phyloP scores from a whole-genome alignment of 1,140 invertebrate genomes.

The Drosophila littoralis region DNA sequence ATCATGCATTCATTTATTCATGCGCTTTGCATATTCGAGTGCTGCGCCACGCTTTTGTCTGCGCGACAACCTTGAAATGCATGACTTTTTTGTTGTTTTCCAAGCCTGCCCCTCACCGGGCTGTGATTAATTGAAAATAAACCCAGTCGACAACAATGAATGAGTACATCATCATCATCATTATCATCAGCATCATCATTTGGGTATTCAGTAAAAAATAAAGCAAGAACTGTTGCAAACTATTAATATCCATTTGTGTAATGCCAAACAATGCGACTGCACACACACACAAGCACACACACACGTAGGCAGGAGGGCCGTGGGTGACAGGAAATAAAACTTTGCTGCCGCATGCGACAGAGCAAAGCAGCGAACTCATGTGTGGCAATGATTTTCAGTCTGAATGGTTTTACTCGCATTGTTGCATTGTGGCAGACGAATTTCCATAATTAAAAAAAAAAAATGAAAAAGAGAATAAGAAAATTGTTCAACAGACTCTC shows the following conservation, averaged over 20 bases:
- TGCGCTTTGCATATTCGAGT: slow-evolving; percentile 57
- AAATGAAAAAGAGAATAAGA: background rate
- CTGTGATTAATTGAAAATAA: slow-evolving; percentile 78
- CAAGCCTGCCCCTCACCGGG: slow-evolving; percentile 29
- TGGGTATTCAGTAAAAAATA: slow-evolving; percentile 15
- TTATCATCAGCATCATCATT: slow-evolving; percentile 39
- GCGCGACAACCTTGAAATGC: slow-evolving; percentile 55
- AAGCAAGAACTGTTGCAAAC: slow-evolving; percentile 43
- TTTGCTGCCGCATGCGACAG: slow-evolving; percentile 54
- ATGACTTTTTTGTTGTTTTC: background rate
- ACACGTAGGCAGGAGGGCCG: too few species aligned
- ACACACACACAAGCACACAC: slow-evolving; percentile 29
- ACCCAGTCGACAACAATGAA: slow-evolving; percentile 60
- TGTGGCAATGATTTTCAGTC: slow-evolving; percentile 60
- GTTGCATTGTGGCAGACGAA: slow-evolving; percentile 63
- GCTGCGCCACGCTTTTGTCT: slow-evolving; percentile 31
- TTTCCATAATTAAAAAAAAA: slow-evolving; percentile 64
- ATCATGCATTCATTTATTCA: slow-evolving; percentile 62
- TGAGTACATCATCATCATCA: slow-evolving; percentile 37
- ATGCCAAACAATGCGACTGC: slow-evolving; percentile 68
- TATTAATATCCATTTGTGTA: slow-evolving; percentile 75
- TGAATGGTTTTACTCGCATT: slow-evolving; percentile 22
- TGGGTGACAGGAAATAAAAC: slow-evolving; percentile 52
- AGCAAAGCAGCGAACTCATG: slow-evolving; percentile 7
- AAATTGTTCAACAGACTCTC: slow-evolving; percentile 31